Percentiles rank a stretch among this genome's conserved stretches.
Conservation (phyloP, 2,113 vertebrate species). For the Ranitomeya imitator region DNA sequence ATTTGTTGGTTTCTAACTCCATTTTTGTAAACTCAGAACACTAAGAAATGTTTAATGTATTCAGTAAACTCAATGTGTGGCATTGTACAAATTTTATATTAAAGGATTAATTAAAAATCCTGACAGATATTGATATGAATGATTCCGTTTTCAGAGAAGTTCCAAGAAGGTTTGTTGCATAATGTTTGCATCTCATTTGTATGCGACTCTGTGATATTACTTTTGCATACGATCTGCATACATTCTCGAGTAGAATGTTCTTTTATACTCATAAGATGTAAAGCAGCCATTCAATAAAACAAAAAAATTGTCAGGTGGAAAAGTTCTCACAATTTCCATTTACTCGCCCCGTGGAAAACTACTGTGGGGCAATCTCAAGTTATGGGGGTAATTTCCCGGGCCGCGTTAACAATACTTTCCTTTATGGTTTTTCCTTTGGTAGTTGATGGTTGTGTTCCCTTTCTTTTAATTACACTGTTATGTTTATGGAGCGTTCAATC, state of each 20-base stretch:
- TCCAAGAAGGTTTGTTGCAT: slow-evolving; percentile 54
- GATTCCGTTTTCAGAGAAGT: slow-evolving; percentile 37
- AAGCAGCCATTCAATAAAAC: slow-evolving; percentile 38
- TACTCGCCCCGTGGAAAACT: rapidly evolving
- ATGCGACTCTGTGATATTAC: slow-evolving; percentile 56
- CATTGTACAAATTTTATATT: slow-evolving; percentile 62
- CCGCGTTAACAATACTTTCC: not conserved
- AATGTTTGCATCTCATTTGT: slow-evolving; percentile 60
- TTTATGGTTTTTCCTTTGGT: not conserved
- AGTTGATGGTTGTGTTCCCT: not conserved
- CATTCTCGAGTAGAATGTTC: slow-evolving; percentile 21
- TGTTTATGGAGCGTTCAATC: slow-evolving; percentile 29
- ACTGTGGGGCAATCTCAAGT: slow-evolving; percentile 20
- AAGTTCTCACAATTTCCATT: not conserved
- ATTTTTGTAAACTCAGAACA: not conserved
- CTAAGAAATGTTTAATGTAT: slow-evolving; percentile 53
- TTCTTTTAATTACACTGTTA: slow-evolving; percentile 17
- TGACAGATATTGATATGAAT: slow-evolving; percentile 59
- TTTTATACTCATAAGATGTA: slow-evolving; percentile 50
- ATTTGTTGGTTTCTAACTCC: not conserved
- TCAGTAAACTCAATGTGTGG: slow-evolving; percentile 62
- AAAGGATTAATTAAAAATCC: slow-evolving; percentile 65
- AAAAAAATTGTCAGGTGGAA: slow-evolving; percentile 39
- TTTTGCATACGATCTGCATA: slow-evolving; percentile 60
- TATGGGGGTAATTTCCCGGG: slow-evolving; percentile 20